Base-by-base conservation (phyloP, 2,888 invertebrate species). In the Thymelicus acteon region DNA sequence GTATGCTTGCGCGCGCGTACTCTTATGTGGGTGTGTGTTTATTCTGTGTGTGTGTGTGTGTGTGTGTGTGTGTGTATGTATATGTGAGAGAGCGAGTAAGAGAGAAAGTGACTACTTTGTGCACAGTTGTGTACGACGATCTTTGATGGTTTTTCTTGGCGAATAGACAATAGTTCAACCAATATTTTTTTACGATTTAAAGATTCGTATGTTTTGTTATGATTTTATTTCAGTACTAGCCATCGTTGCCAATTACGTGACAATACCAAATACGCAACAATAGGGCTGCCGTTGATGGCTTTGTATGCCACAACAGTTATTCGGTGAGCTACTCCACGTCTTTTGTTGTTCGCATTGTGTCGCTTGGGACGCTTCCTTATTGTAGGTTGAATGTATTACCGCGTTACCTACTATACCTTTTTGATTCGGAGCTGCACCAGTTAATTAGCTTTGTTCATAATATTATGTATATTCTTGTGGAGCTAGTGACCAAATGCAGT, bases 231-330 rank as follows among this genome's bases (percentile, higher is more conserved):
- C 12, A 19, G 4, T 5, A 39, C 40, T 19, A 15, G 40, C 60
- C 39, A 60, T 58, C 39, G 58, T 40, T 60, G 67, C 60, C 60
- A 72, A 72, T 64, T 68, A 60, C 68, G 67, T 64, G 44, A 67
- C 67, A 64, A 60, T 67, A 67, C 72, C 70, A 67, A 71, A 73
- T 71, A 67, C 60, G 48, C 67, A 73, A 73, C 72, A 73, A 73
- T 73, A 52, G 72, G 48, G 10, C 47, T 58, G 12, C 58, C 64
- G 54, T 62, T 40, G 47, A 62, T 68, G 40, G 68, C 47, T 47
- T 68, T 68, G 68, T 54, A 54, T 57, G 54, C 31, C 60, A 54
- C 68, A 62, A 57, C 68, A 68, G 68, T 68, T 67, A 67, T 62
- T 57, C 37, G 24, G 52, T 61, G 49, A 24, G 67, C 67, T 67